Evolutionary conservation across 2,888 invertebrate genomes (phyloP).

Genomic region (Actias luna): DNA sequence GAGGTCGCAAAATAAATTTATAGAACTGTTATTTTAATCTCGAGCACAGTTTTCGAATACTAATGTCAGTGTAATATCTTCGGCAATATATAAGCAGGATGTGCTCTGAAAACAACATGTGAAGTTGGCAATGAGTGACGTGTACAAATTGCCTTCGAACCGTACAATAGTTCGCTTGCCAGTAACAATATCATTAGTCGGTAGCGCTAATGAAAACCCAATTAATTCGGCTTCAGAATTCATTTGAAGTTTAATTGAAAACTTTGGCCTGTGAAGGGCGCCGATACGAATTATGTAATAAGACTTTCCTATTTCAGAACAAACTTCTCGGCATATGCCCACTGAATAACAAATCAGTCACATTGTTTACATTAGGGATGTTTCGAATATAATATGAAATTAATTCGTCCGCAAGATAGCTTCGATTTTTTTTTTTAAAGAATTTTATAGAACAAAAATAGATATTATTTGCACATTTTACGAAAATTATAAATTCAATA

Average conservation of each 20-base stretch:
- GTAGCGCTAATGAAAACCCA: conserved; percentile 80
- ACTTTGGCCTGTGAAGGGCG: conserved; percentile 62
- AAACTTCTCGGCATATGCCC: conserved; percentile 74
- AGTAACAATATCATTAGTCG: conserved; percentile 78
- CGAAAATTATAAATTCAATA: too few species aligned
- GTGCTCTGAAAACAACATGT: not conserved
- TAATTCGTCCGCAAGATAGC: too few species aligned
- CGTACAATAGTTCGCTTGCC: conserved; percentile 68
- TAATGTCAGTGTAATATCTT: not conserved
- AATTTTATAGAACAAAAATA: too few species aligned
- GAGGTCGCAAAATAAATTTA: too few species aligned
- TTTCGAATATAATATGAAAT: too few species aligned
- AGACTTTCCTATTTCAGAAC: conserved; percentile 53
- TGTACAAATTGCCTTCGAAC: conserved; percentile 65
- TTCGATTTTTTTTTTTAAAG: too few species aligned
- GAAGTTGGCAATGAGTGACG: conserved; percentile 55
- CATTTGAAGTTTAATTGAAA: conserved; percentile 81
- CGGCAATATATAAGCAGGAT: not conserved
- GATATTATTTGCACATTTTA: too few species aligned
- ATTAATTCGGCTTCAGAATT: conserved; percentile 78
- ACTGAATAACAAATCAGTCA: conserved; percentile 66
- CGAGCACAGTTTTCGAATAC: not conserved
- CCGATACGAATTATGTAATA: conserved; percentile 74
- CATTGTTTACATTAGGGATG: not conserved
- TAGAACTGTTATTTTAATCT: not conserved